phyloP scores from a whole-genome alignment of 2,113 vertebrate genomes.

The Pterocles gutturalis region DNA sequence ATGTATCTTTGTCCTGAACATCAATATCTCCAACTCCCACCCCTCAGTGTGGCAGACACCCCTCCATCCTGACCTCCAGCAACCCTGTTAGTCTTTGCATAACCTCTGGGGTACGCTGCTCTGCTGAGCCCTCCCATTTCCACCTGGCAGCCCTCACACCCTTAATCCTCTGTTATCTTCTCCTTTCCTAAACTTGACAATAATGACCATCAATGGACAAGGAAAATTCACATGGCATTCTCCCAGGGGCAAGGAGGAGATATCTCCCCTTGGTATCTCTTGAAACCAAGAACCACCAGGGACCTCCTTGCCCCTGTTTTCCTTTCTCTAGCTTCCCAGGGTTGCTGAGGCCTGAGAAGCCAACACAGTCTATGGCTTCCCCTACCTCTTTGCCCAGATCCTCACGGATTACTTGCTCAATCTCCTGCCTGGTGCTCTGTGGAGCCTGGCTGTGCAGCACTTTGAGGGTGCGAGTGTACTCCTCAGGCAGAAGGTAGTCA shows the following conservation, averaged over 20 bases:
- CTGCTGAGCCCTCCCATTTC: not conserved
- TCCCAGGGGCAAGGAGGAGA: not conserved
- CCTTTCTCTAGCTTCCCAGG: not conserved
- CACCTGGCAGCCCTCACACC: not conserved
- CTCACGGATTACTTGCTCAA: constrained; percentile 91
- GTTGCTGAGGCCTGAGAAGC: not conserved
- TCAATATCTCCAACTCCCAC: not conserved
- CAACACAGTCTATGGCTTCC: not conserved
- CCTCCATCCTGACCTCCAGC: not conserved
- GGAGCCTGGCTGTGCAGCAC: constrained; percentile 93
- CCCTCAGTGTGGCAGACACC: not conserved
- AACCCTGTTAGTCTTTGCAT: not conserved
- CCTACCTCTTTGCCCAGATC: constrained; percentile 93
- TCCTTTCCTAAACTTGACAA: not conserved
- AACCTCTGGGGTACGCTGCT: not conserved
- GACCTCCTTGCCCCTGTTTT: not conserved
- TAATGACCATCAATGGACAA: not conserved
- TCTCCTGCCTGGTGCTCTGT: constrained; percentile 88
- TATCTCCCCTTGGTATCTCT: not conserved
- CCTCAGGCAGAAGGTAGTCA: constrained; percentile 92
- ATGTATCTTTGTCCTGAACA: not conserved
- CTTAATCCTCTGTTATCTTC: not conserved
- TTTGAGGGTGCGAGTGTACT: constrained; percentile 94
- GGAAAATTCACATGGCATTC: not conserved
- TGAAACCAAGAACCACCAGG: not conserved